Conservation (phyloP, 2,888 invertebrate genomes). For the Rhorus exstirpatorius region DNA sequence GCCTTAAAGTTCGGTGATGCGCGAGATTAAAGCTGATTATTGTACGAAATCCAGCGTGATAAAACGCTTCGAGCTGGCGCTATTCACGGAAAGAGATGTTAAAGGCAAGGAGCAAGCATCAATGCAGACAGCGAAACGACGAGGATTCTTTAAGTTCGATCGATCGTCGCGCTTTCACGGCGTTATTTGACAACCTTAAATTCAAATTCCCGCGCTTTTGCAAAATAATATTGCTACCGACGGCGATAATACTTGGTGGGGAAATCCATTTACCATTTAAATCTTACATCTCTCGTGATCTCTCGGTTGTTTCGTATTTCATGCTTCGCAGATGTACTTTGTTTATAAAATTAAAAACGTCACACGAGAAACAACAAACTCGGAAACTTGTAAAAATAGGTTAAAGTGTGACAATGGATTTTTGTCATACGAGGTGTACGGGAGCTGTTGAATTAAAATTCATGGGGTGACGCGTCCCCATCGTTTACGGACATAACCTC, state of each 20-base stretch:
- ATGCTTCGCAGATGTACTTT: too few species aligned
- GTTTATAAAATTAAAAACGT: too few species aligned
- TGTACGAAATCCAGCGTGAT: slow-evolving; percentile 56
- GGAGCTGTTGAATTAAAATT: slow-evolving; percentile 13
- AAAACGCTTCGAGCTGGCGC: slow-evolving; percentile 67
- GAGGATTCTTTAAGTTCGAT: background rate
- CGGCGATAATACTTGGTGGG: too few species aligned
- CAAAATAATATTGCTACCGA: too few species aligned
- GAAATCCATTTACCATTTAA: too few species aligned
- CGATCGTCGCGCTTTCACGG: slow-evolving; percentile 3
- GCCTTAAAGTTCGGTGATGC: slow-evolving; percentile 64
- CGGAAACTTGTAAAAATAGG: background rate
- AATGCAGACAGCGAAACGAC: background rate
- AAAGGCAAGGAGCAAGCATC: slow-evolving; percentile 48
- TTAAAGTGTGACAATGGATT: background rate
- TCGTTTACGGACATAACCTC: slow-evolving; percentile 34
- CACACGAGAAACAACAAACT: too few species aligned
- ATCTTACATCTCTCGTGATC: too few species aligned
- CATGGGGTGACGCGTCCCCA: background rate
- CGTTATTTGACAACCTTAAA: background rate
- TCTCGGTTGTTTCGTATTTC: too few species aligned
- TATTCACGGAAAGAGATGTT: slow-evolving; percentile 69
- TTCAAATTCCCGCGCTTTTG: background rate
- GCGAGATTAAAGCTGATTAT: slow-evolving; percentile 77
- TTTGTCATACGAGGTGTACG: background rate